Percentiles rank a stretch among this genome's conserved stretches.
Evolutionary conservation across 2,113 vertebrate genomes (phyloP).

Genomic region (Halichoerus grypus): DNA sequence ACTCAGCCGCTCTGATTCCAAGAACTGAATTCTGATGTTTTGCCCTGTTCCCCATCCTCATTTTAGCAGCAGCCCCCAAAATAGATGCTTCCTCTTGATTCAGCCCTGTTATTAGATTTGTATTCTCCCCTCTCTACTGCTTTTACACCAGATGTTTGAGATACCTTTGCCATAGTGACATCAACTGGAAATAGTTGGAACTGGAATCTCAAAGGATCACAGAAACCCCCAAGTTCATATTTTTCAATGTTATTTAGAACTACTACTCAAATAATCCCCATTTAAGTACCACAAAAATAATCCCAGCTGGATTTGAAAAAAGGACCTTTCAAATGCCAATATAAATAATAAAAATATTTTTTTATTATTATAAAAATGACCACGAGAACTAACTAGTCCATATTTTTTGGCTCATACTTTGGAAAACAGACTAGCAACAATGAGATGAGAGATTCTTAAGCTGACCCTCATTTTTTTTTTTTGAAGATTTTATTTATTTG

Average conservation of each 20-base stretch:
- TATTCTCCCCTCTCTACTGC: not conserved
- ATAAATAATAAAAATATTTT: slow-evolving; percentile 1
- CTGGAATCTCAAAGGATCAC: slow-evolving; percentile 30
- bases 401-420: not conserved
- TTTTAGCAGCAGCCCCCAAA: not conserved
- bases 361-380: not conserved
- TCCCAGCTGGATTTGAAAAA: not conserved
- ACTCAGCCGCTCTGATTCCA: not conserved
- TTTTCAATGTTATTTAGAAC: not conserved
- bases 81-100: not conserved
- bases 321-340: not conserved
- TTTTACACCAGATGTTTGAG: not conserved
- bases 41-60: too few species aligned
- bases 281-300: not conserved
- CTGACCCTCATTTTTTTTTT: not conserved
- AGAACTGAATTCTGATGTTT: not conserved
- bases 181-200: slow-evolving; percentile 80
- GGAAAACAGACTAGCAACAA: not conserved
- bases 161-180: slow-evolving; percentile 81
- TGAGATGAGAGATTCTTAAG: not conserved
- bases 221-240: not conserved
- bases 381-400: not conserved
- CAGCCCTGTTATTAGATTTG: not conserved
- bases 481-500: too few species aligned
- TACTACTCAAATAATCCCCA: not conserved